These are phyloP conservation scores for Megaceryle alcyon DNA, from an alignment of 2,797 vertebrate species.

Conservation along the genomic window DNA sequence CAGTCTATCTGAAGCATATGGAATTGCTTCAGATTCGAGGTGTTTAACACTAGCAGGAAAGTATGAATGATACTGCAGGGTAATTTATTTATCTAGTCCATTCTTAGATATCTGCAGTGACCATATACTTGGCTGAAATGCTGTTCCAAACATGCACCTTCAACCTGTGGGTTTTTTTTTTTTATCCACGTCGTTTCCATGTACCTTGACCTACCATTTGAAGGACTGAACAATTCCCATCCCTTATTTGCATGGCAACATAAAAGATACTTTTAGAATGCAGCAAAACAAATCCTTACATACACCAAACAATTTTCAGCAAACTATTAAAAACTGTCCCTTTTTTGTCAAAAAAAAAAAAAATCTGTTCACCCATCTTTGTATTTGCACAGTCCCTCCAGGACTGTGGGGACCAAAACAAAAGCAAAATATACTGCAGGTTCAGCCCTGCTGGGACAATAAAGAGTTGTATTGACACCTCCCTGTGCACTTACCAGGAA, in stretches of 20 bases:
- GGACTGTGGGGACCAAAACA: background rate
- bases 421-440: slow-evolving; percentile 9
- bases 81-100: background rate
- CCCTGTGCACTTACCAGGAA: background rate
- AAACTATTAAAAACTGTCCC: background rate
- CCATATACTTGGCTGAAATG: background rate
- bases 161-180: slow-evolving; percentile 7
- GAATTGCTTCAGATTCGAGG: background rate
- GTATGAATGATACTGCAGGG: background rate
- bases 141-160: slow-evolving; percentile 19
- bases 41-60: background rate
- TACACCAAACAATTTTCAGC: background rate
- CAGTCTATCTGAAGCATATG: background rate
- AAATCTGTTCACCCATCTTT: background rate
- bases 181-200: background rate
- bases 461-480: background rate
- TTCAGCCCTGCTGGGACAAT: slow-evolving; percentile 18
- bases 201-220: slow-evolving; percentile 51
- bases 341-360: background rate
- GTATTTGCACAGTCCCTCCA: background rate
- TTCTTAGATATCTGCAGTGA: background rate
- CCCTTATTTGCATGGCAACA: slow-evolving; percentile 8
- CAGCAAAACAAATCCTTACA: background rate
- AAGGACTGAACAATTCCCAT: slow-evolving; percentile 37
- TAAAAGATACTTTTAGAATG: slow-evolving; percentile 44